These are phyloP conservation scores for Excalfactoria chinensis DNA, from an alignment of 2,113 vertebrate genomes.

Conservation along the genomic window DNA sequence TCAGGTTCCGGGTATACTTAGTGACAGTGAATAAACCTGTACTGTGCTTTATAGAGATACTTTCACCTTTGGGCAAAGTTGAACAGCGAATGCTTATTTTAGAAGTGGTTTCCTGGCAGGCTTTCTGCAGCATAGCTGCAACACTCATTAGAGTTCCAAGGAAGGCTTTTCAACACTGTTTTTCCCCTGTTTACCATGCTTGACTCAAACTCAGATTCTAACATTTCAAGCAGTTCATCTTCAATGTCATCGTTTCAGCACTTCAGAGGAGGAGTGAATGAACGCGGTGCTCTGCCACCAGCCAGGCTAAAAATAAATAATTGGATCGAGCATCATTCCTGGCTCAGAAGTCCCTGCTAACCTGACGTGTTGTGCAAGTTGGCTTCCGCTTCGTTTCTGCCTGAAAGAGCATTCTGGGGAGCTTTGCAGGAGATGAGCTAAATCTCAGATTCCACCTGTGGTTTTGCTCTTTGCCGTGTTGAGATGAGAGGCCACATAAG, in stretches of 20 bases:
- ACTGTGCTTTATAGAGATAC: slow-evolving; percentile 37
- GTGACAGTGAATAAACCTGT: slow-evolving; percentile 29
- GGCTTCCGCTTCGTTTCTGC: fast-evolving
- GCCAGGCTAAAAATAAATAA: background rate
- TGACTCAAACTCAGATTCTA: slow-evolving; percentile 31
- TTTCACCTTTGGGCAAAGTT: slow-evolving; percentile 53
- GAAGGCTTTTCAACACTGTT: background rate
- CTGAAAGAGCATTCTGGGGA: background rate
- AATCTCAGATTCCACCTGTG: background rate
- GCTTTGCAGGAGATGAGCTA: background rate
- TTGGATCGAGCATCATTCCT: background rate
- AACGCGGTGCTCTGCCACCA: background rate
- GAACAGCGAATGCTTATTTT: slow-evolving; percentile 27
- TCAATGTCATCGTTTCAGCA: background rate
- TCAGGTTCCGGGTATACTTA: slow-evolving; percentile 31
- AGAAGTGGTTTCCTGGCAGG: background rate
- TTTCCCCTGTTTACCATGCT: background rate
- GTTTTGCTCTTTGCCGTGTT: fast-evolving
- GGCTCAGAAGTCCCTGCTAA: fast-evolving
- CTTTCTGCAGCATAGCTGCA: background rate
- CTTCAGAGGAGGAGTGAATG: background rate
- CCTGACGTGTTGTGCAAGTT: background rate
- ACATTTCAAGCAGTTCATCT: background rate
- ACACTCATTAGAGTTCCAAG: background rate
- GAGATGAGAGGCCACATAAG: background rate